Percentiles rank a stretch among this genome's conserved stretches.
phyloP scores from a whole-genome alignment of 2,113 vertebrate species.

The Ifrita kowaldi region DNA sequence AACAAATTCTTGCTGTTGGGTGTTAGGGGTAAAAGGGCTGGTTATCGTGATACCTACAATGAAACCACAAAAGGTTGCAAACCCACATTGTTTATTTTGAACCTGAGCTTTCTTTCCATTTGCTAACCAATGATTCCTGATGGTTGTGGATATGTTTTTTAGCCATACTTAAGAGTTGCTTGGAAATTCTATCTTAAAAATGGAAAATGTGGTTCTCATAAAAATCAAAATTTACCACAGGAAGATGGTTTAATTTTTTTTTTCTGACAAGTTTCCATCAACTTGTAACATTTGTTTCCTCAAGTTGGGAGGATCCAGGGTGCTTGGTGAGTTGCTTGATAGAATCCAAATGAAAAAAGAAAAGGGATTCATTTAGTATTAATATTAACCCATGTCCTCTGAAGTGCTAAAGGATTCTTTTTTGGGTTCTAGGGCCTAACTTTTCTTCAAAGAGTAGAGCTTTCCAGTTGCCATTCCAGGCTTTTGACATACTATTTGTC shows the following conservation, averaged over 20 bases:
- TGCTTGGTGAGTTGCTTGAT: not conserved
- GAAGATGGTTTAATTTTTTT: not conserved
- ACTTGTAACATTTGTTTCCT: not conserved
- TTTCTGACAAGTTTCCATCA: slow-evolving; percentile 2
- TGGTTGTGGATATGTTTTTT: slow-evolving; percentile 10
- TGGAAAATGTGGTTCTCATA: slow-evolving; percentile 43
- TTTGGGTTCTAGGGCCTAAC: not conserved
- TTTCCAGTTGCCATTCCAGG: not conserved
- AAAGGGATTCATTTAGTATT: not conserved
- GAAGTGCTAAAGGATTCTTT: not conserved
- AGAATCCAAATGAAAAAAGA: not conserved
- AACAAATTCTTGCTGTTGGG: not conserved
- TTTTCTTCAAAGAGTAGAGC: not conserved
- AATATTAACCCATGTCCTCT: not conserved
- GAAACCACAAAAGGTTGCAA: slow-evolving; percentile 15
- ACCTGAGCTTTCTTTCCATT: slow-evolving; percentile 40
- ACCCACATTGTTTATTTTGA: slow-evolving; percentile 32
- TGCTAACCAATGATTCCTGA: not conserved
- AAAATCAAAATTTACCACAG: slow-evolving; percentile 53
- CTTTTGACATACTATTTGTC: not conserved
- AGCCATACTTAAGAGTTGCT: slow-evolving; percentile 9
- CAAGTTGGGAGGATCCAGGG: not conserved
- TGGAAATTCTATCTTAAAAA: slow-evolving; percentile 49
- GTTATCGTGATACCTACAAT: not conserved
- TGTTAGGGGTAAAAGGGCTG: not conserved